These are phyloP conservation scores for Aptenodytes patagonicus DNA, from an alignment of 2,113 vertebrate species.

Conservation along the genomic window DNA sequence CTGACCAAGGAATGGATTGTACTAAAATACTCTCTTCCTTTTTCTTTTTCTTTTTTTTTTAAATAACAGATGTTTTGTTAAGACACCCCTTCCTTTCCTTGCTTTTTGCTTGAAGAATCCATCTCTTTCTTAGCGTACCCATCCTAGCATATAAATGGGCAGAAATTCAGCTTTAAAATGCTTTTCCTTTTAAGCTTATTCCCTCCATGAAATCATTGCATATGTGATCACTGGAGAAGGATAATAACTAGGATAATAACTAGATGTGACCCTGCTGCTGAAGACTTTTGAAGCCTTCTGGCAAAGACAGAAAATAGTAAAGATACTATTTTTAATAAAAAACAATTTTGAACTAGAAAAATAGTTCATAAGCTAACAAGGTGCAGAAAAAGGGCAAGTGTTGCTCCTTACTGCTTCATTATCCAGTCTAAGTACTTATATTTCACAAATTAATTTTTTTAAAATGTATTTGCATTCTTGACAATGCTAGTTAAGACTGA, in stretches of 20 bases:
- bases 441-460: neutral
- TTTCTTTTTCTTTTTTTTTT: neutral
- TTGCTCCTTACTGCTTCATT: neutral
- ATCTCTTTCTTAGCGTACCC: neutral
- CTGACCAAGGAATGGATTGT: neutral
- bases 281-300: neutral
- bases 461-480: neutral
- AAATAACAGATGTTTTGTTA: neutral
- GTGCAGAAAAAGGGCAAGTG: neutral
- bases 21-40: neutral
- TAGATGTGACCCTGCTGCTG: neutral
- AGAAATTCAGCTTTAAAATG: neutral
- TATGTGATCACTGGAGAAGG: neutral
- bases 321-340: neutral
- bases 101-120: neutral
- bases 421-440: neutral
- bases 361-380: neutral
- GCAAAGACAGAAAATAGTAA: neutral
- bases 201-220: neutral
- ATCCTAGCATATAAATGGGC: neutral
- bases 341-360: neutral
- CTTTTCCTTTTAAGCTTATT: neutral
- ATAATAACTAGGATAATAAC: neutral
- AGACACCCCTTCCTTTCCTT: neutral
- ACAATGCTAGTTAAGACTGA: neutral